These are phyloP conservation scores for Nasonovia ribisnigri DNA, from an alignment of 2,888 invertebrate species.

Conservation along the genomic window DNA sequence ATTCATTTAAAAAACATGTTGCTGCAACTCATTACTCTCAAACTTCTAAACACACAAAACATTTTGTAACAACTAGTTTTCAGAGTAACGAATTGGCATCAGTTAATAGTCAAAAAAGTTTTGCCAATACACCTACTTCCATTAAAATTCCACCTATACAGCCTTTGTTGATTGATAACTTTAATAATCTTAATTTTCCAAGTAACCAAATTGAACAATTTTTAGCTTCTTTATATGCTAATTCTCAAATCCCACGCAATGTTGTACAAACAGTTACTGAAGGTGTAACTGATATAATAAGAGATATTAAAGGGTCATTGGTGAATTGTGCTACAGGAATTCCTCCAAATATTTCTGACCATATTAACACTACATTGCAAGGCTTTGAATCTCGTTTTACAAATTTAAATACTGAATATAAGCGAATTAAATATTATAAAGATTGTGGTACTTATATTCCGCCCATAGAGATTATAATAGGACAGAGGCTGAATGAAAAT, in stretches of 20 bases:
- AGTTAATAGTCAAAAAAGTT: background rate
- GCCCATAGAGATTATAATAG: slow-evolving; percentile 20
- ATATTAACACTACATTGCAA: background rate
- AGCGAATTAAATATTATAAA: slow-evolving; percentile 18
- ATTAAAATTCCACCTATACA: background rate
- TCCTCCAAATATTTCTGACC: background rate
- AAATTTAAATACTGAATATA: slow-evolving; percentile 10
- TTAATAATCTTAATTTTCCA: background rate
- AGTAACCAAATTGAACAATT: slow-evolving; percentile 5
- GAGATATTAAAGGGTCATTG: background rate
- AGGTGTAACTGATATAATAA: background rate
- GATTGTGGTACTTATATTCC: background rate
- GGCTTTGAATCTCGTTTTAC: background rate
- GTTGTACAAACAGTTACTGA: slow-evolving; percentile 37
- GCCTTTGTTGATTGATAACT: background rate
- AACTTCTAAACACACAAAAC: background rate
- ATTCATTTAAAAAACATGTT: slow-evolving; percentile 24
- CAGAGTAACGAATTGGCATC: background rate
- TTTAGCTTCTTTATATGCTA: slow-evolving; percentile 28
- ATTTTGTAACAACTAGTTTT: background rate
- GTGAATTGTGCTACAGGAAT: slow-evolving; percentile 1
- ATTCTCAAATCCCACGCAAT: slow-evolving; percentile 20
- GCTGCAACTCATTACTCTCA: background rate
- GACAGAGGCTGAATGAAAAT: slow-evolving; percentile 24
- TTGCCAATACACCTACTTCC: background rate